Conservation (phyloP, 2,113 vertebrate genomes). For the Sterrhoptilus dennistouni region DNA sequence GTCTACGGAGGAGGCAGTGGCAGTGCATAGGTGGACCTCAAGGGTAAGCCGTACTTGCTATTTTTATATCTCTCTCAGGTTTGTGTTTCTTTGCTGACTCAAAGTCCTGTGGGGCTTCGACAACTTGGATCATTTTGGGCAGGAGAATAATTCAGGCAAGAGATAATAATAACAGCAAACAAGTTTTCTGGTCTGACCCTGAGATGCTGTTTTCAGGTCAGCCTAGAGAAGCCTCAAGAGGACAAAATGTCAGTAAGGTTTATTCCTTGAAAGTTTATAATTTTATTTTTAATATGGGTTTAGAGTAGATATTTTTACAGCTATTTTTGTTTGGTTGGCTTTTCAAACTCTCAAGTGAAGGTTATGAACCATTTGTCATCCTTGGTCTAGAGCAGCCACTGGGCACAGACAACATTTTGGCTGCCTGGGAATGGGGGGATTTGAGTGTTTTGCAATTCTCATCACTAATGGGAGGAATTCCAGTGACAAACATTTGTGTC, state of each 20-base stretch:
- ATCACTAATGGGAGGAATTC: neutral
- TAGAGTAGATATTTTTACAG: neutral
- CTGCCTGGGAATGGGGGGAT: neutral
- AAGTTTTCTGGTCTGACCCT: neutral
- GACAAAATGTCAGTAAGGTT: neutral
- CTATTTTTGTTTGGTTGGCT: neutral
- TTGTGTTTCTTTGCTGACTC: neutral
- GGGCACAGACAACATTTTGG: neutral
- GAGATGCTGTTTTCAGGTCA: neutral
- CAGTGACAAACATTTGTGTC: neutral
- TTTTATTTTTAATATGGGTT: neutral
- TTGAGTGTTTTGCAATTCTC: neutral
- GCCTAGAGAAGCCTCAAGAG: neutral
- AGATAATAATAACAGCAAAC: neutral
- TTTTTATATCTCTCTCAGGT: neutral
- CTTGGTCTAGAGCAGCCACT: neutral
- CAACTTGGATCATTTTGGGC: neutral
- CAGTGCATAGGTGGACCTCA: neutral
- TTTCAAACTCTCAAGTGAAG: neutral
- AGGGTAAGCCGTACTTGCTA: neutral
- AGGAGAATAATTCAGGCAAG: neutral
- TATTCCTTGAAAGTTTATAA: neutral
- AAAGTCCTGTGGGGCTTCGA: neutral
- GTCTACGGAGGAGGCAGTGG: neutral
- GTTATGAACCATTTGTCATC: neutral